phyloP scores from a whole-genome alignment of 2,888 invertebrate species.

The Pelosia muscerda region DNA sequence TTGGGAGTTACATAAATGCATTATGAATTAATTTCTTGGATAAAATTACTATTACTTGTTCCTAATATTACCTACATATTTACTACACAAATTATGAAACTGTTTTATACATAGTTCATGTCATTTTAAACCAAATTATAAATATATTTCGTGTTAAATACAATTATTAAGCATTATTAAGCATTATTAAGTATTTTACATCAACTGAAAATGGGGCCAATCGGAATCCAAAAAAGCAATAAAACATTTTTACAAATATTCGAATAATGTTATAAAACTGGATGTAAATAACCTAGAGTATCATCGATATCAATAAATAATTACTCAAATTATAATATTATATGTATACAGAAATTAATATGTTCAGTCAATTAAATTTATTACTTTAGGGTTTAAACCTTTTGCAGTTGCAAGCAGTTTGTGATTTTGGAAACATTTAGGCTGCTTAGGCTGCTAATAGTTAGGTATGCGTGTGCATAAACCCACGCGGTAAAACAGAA shows the following conservation, averaged over 20 bases:
- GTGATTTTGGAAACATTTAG: too few relatives aligned
- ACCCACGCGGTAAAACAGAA: neutral
- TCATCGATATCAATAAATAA: neutral
- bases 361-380: neutral
- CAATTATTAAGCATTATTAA: neutral
- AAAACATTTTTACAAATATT: neutral
- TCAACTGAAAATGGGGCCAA: neutral
- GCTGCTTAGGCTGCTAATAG: too few relatives aligned
- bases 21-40: slow-evolving; percentile 15
- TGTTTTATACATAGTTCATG: neutral
- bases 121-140: neutral
- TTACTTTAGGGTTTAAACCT: neutral
- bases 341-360: neutral
- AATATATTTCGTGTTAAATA: neutral
- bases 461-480: neutral
- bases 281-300: neutral
- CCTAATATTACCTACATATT: neutral
- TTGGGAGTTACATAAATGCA: slow-evolving; percentile 35
- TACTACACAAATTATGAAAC: neutral
- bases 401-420: too few relatives aligned
- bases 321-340: neutral
- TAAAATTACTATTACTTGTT: neutral
- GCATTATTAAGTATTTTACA: neutral
- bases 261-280: neutral
- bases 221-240: neutral